phyloP scores from a whole-genome alignment of 2,113 vertebrate species.

The Oreotrochilus melanogaster region DNA sequence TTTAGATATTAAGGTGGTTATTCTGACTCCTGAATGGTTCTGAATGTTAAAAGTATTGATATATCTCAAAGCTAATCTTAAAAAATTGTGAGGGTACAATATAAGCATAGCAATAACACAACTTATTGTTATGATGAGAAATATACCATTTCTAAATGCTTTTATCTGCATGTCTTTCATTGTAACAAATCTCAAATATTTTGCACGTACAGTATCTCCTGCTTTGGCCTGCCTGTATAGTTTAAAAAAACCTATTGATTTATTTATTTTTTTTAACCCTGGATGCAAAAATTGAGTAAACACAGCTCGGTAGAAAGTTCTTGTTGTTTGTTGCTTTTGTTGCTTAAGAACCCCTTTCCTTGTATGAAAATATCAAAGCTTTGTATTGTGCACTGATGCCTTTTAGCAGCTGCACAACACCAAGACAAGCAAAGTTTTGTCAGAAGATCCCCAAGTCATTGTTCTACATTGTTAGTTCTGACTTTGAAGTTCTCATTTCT shows the following conservation, averaged over 20 bases:
- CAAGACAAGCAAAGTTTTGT: constrained; percentile 50
- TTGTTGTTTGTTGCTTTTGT: background rate
- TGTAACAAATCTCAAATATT: background rate
- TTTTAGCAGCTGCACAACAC: constrained; percentile 49
- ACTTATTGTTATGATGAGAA: background rate
- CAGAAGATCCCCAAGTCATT: constrained; percentile 30
- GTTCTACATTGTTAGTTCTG: constrained; percentile 45
- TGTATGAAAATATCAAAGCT: constrained; percentile 39
- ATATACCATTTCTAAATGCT: background rate
- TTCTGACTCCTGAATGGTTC: background rate
- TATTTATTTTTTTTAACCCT: constrained; percentile 27
- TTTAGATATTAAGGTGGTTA: background rate
- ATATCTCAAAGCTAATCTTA: background rate
- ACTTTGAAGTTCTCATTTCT: constrained; percentile 66
- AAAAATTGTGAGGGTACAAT: background rate
- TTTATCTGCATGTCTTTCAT: background rate
- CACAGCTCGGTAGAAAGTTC: background rate
- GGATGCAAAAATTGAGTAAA: background rate
- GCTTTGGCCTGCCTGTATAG: background rate
- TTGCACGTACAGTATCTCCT: background rate
- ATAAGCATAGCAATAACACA: background rate
- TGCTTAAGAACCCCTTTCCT: background rate
- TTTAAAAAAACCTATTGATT: background rate
- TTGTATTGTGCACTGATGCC: constrained; percentile 25
- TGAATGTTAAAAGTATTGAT: background rate